Evolutionary conservation across 2,888 invertebrate species (phyloP).

Genomic region (Parnassius mnemosyne): DNA sequence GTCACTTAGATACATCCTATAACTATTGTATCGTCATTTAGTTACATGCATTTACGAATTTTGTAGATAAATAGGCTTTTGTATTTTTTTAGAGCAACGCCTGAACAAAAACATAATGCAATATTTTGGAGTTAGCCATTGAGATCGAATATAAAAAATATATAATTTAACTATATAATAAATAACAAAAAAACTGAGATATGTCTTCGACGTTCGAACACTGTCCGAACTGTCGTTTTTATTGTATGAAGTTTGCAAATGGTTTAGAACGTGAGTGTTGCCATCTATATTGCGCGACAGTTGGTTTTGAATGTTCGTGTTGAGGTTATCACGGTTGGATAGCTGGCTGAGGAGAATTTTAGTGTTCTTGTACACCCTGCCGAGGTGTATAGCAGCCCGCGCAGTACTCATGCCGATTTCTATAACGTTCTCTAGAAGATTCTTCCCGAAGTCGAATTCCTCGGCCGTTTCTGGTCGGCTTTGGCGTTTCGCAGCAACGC

Average conservation of each 20-base stretch:
- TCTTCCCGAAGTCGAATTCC: slow-evolving; percentile 56
- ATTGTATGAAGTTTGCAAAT: slow-evolving; percentile 55
- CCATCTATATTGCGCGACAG: slow-evolving; percentile 61
- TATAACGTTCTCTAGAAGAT: slow-evolving; percentile 68
- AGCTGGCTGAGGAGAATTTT: slow-evolving; percentile 59
- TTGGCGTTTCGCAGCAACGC: slow-evolving; percentile 45
- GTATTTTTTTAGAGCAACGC: too few relatives aligned
- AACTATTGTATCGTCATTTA: too few relatives aligned
- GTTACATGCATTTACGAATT: too few relatives aligned
- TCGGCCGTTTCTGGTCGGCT: slow-evolving; percentile 49
- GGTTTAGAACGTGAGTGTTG: slow-evolving; percentile 62
- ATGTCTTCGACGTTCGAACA: too few relatives aligned
- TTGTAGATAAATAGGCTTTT: too few relatives aligned
- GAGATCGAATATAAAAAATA: too few relatives aligned
- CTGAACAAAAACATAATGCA: too few relatives aligned
- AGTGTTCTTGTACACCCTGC: slow-evolving; percentile 77
- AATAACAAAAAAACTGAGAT: too few relatives aligned
- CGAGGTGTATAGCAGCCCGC: slow-evolving; percentile 78
- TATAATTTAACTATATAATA: too few relatives aligned
- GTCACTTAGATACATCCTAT: too few relatives aligned
- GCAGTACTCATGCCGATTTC: slow-evolving; percentile 79
- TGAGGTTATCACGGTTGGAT: slow-evolving; percentile 47
- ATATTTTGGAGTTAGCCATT: too few relatives aligned
- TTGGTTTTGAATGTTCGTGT: slow-evolving; percentile 50
- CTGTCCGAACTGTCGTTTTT: slow-evolving; percentile 35